A percentile compares a stretch with the other conserved stretches of the same genome.
Evolutionary conservation across 53 echinoderm and acorn worm species (phyloP).

Genomic region (Echinarachnius parma): DNA sequence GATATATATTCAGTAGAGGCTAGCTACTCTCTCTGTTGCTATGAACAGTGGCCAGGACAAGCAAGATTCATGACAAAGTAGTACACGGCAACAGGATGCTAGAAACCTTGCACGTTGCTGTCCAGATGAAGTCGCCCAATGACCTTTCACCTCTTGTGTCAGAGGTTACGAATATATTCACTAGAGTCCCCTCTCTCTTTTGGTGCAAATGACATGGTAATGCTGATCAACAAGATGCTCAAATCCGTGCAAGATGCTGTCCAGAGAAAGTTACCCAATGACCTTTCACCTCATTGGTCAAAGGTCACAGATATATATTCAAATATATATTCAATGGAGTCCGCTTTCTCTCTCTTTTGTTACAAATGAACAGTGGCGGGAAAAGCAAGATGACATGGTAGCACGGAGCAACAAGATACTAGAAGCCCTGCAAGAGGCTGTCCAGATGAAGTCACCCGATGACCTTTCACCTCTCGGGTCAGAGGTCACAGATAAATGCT

Average conservation of each 20-base stretch:
- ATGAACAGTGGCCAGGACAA: constrained; percentile 77
- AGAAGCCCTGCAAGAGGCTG: constrained; percentile 69
- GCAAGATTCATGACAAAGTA: constrained; percentile 45
- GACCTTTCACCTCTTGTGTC: constrained; percentile 39
- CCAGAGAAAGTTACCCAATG: constrained; percentile 41
- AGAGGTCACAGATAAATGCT: constrained; percentile 65
- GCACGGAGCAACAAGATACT: constrained; percentile 65
- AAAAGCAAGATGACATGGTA: constrained; percentile 53
- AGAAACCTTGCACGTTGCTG: constrained; percentile 68
- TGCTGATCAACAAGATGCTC: constrained; percentile 64
- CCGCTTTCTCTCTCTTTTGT: too few relatives aligned
- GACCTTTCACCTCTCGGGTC: constrained; percentile 40
- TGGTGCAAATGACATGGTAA: constrained; percentile 46
- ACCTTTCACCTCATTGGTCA: constrained; percentile 35
- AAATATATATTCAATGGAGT: too few relatives aligned
- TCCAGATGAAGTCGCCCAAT: constrained; percentile 45
- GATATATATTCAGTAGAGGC: too few relatives aligned
- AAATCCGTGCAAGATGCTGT: constrained; percentile 70
- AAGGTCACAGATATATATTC: too few relatives aligned
- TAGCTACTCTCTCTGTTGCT: too few relatives aligned
- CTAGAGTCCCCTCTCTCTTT: too few relatives aligned
- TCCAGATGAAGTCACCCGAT: constrained; percentile 46
- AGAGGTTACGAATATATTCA: constrained; percentile 59
- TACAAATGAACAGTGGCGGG: constrained; percentile 79
- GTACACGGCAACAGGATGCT: constrained; percentile 65